Base-by-base conservation (phyloP, 2,888 invertebrate genomes). In the Malthinus seriepunctatus region DNA sequence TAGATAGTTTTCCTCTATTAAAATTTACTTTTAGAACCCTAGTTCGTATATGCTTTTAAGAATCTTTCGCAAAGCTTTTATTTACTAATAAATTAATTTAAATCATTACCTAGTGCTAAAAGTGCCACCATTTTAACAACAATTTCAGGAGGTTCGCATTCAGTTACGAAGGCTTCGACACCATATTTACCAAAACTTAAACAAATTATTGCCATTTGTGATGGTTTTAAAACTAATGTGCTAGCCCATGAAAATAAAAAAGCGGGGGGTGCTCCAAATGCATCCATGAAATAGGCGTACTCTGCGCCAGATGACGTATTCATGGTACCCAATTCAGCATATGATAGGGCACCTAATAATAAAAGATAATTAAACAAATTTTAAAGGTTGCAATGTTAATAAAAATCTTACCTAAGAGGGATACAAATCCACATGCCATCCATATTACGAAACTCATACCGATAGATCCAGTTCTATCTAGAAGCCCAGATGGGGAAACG, bases 201-300 rank as follows among this genome's bases (percentile, higher is more conserved):
- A 79, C 93, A 93, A 76, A 95, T 93, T 77, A 95, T 95, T 69
- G 95, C 93, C 90, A 95, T 90, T 82, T 95, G 93, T 50, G 94
- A 93, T 64, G 95, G 95, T 80, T 95, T 95, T 74, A 95, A 84
- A 71, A 95, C 91, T 79, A 95, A 83, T 61, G 94, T 94, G 74
- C 93, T 94, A 77, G 93, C 93, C 95, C 95, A 95, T 75, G 93
- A 93, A 81, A 94, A 95, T 66, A 95, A 83, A 81, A 95, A 95
- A 69, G 94, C 95, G 65, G 94, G 93, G 62, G 92, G 87, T 71
- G 93, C 90, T 67, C 95, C 95, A 79, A 94, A 95, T 57, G 95
- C 95, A 79, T 94, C 94, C 91, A 94, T 92, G 81, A 95, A 94
- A 80, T 96, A 95, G 68, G 94, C 94, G 84, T 95, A 95, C 80